phyloP scores from a whole-genome alignment of 2,888 invertebrate species.

The Microchrysa polita region DNA sequence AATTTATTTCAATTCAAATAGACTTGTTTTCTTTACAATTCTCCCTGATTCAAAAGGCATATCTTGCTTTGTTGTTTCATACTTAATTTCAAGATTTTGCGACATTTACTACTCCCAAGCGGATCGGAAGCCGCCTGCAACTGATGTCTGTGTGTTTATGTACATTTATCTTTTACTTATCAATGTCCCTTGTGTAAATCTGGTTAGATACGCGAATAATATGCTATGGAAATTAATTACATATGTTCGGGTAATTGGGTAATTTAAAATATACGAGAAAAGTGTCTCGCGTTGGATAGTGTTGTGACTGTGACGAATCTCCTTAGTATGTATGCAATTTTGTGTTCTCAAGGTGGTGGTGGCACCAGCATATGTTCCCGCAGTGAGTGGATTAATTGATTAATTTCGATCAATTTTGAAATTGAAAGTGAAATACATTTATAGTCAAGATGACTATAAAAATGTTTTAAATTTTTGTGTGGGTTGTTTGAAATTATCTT shows the following conservation, averaged over 20 bases:
- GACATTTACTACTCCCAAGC: background rate
- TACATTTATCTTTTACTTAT: background rate
- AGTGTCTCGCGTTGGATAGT: background rate
- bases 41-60: background rate
- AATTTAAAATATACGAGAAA: too few species aligned
- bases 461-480: background rate
- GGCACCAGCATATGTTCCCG: constrained; percentile 34
- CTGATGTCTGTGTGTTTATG: background rate
- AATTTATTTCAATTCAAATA: constrained; percentile 1
- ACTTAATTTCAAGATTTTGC: constrained; percentile 18
- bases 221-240: constrained; percentile 1
- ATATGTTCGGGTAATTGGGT: background rate
- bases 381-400: constrained; percentile 4
- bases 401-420: background rate
- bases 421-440: constrained; percentile 17
- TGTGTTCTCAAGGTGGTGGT: constrained; percentile 15
- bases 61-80: background rate
- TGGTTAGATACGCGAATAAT: background rate
- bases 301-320: background rate
- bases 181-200: background rate
- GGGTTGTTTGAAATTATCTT: background rate
- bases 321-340: too few species aligned
- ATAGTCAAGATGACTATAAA: background rate
- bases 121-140: background rate
- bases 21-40: too few species aligned